These are phyloP conservation scores for Eubasilissa splendida DNA, from an alignment of 2,888 invertebrate species.

Conservation along the genomic window DNA sequence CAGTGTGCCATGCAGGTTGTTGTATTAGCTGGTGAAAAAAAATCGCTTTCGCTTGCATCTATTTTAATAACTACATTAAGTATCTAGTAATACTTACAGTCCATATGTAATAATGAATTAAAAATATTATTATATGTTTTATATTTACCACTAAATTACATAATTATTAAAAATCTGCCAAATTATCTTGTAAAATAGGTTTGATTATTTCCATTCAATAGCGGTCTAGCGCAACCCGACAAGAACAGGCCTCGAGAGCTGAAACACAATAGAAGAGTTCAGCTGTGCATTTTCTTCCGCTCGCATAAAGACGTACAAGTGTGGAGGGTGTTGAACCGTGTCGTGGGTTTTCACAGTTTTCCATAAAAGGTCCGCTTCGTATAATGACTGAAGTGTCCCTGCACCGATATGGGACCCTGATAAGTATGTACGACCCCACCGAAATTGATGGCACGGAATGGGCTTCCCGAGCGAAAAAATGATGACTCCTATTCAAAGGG, in stretches of 20 bases:
- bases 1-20: too few species aligned
- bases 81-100: too few species aligned
- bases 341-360: constrained; percentile 57
- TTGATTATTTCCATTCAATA: background rate
- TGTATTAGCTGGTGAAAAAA: too few species aligned
- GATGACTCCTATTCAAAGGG: constrained; percentile 31
- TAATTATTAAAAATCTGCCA: background rate
- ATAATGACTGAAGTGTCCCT: constrained; percentile 51
- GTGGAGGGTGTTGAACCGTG: constrained; percentile 54
- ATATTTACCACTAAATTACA: too few species aligned
- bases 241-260: constrained; percentile 52
- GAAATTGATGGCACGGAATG: constrained; percentile 53
- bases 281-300: constrained; percentile 33
- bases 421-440: constrained; percentile 51
- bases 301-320: constrained; percentile 56
- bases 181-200: background rate
- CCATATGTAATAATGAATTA: too few species aligned
- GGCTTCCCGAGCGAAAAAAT: constrained; percentile 50
- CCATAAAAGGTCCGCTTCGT: constrained; percentile 54
- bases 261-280: constrained; percentile 52
- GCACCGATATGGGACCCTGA: constrained; percentile 46
- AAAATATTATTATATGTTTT: too few species aligned
- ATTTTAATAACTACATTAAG: too few species aligned
- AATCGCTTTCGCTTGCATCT: too few species aligned
- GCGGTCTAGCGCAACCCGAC: constrained; percentile 37